Base-by-base conservation (phyloP, 2,888 invertebrate genomes). In the Nasonia oneida region DNA sequence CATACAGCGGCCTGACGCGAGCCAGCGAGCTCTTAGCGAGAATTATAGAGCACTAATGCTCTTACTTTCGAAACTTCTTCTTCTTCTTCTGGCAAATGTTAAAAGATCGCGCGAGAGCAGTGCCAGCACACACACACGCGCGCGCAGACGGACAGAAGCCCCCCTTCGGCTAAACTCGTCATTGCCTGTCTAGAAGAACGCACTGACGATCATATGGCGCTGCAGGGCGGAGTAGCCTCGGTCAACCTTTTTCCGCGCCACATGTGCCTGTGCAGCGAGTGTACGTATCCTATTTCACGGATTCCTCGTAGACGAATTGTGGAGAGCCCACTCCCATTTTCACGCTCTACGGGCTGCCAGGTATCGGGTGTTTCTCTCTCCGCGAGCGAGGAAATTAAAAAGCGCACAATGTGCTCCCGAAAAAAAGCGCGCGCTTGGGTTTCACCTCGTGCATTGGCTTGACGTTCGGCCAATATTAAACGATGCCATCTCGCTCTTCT, bases 261-360 rank as follows among this genome's bases (percentile, higher is more conserved):
- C 70, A 81, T 81, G 81, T 76, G 84, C 67, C 71, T 50, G 18
- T 6, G 57, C 3, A 15, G 3, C 15, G 15, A n/a, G 18, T 18
- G 0, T 0, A 3, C 42, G 80, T 67, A 81, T 84, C 84, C 47
- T 33, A n/a, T 84, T 84, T 76, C 84, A 81, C 57, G 50, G 70
- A 76, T 84, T 84, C 84, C 70, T 61, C 84, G 75, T 84, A 81
- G n/a, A 81, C 47, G 37, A 50, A 83, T 29, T 42, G 23, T 29
- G n/a, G 33, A 5, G n/a, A 6, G 57, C 23, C 57, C 57, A 61
- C 33, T n/a, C 67, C 53, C 81, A 61, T 81, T 81, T 81, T 84
- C 80, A 84, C 81, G 84, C 84, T 71, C 76, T 70, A 57, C 15
- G 70, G 67, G 39, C 74, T 70, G 23, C 74, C 10, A 67, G 15